phyloP scores from a whole-genome alignment of 2,888 invertebrate genomes.

The Tanytarsus gracilentus region DNA sequence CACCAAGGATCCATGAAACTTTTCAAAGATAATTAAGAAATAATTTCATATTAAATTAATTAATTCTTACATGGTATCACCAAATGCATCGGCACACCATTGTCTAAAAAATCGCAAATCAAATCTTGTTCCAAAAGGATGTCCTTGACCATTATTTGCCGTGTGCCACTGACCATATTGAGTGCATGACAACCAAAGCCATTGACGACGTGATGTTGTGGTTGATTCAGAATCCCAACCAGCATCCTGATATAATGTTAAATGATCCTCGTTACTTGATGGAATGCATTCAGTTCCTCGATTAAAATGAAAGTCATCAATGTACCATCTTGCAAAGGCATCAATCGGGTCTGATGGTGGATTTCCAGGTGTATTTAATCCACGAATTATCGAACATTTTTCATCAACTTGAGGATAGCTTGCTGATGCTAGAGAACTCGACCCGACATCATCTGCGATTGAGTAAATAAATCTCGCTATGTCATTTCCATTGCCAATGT shows the following conservation, averaged over 20 bases:
- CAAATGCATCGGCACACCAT: slow-evolving; percentile 3
- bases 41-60: not conserved
- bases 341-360: slow-evolving; percentile 4
- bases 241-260: not conserved
- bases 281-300: not conserved
- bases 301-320: slow-evolving; percentile 15
- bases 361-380: slow-evolving; percentile 3
- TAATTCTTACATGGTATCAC: not conserved
- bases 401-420: slow-evolving; percentile 17
- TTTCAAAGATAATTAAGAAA: not conserved
- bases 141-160: slow-evolving; percentile 7
- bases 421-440: not conserved
- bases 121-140: slow-evolving; percentile 24
- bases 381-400: slow-evolving; percentile 6
- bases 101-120: not conserved
- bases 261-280: not conserved
- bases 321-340: slow-evolving; percentile 22
- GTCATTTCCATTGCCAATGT: slow-evolving; percentile 8
- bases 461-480: not conserved
- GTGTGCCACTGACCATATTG: not conserved
- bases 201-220: not conserved
- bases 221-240: slow-evolving; percentile 10
- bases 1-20: not conserved
- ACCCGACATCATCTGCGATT: slow-evolving; percentile 6
- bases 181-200: slow-evolving; percentile 9